A percentile compares a stretch with the other conserved stretches of the same genome.
phyloP scores from a whole-genome alignment of 2,888 invertebrate species.

The Dryomyza anilis region DNA sequence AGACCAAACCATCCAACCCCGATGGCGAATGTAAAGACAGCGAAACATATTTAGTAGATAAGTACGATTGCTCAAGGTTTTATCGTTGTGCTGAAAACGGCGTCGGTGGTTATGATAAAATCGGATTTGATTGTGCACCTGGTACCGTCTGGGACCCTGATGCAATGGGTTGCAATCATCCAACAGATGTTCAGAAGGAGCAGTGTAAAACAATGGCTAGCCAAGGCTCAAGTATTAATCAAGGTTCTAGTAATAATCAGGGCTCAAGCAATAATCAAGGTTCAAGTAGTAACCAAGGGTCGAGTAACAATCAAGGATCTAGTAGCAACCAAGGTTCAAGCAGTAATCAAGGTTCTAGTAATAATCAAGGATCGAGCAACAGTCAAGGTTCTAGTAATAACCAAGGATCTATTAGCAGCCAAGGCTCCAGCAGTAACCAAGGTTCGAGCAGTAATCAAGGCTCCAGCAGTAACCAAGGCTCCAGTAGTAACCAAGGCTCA shows the following conservation, averaged over 20 bases:
- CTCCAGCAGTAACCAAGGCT: slow-evolving; percentile 18
- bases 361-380: neutral
- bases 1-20: slow-evolving; percentile 45
- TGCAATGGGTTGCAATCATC: slow-evolving; percentile 53
- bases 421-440: neutral
- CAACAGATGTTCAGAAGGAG: slow-evolving; percentile 52
- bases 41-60: slow-evolving; percentile 61
- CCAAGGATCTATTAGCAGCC: neutral
- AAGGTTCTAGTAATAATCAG: neutral
- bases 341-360: slow-evolving; percentile 14
- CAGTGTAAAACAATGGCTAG: slow-evolving; percentile 51
- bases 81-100: slow-evolving; percentile 72
- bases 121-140: slow-evolving; percentile 69
- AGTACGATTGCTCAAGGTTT: slow-evolving; percentile 67
- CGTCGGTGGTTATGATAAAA: slow-evolving; percentile 65
- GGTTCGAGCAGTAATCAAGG: slow-evolving; percentile 20
- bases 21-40: slow-evolving; percentile 58
- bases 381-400: neutral
- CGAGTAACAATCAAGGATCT: neutral
- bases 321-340: slow-evolving; percentile 3
- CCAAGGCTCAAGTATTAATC: slow-evolving; percentile 12
- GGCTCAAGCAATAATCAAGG: neutral
- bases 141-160: slow-evolving; percentile 70
- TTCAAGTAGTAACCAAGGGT: neutral
- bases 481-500: slow-evolving; percentile 16